Conservation (phyloP, 2,888 invertebrate genomes). For the Rhopalosiphum nymphaeae region DNA sequence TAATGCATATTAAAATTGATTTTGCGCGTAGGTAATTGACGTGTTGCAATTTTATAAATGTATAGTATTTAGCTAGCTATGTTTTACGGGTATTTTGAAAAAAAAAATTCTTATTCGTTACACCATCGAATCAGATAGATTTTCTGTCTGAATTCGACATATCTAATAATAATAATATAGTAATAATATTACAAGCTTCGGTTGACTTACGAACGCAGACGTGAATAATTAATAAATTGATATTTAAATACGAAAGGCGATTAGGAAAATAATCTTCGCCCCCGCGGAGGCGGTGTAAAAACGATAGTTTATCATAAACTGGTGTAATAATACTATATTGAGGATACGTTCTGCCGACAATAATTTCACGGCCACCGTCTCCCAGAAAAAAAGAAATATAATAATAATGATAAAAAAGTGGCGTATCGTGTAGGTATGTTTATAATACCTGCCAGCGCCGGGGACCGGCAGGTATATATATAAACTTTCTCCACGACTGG, state of each 20-base stretch:
- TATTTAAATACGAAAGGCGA: background rate
- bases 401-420: slow-evolving; percentile 1
- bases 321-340: background rate
- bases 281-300: background rate
- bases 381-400: slow-evolving; percentile 24
- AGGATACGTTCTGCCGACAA: background rate
- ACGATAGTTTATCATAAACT: background rate
- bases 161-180: background rate
- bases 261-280: background rate
- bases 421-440: background rate
- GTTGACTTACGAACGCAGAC: background rate
- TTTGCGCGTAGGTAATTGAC: background rate
- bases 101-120: background rate
- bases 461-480: slow-evolving; percentile 44
- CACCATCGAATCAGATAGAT: background rate
- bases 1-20: background rate
- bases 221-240: background rate
- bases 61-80: background rate
- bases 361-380: slow-evolving; percentile 54
- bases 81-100: background rate
- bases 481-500: slow-evolving; percentile 61
- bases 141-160: background rate
- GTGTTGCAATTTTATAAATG: background rate
- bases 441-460: background rate
- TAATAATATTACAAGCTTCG: background rate